These are phyloP conservation scores for Cacatua alba DNA, from an alignment of 2,113 vertebrate genomes.

Conservation along the genomic window DNA sequence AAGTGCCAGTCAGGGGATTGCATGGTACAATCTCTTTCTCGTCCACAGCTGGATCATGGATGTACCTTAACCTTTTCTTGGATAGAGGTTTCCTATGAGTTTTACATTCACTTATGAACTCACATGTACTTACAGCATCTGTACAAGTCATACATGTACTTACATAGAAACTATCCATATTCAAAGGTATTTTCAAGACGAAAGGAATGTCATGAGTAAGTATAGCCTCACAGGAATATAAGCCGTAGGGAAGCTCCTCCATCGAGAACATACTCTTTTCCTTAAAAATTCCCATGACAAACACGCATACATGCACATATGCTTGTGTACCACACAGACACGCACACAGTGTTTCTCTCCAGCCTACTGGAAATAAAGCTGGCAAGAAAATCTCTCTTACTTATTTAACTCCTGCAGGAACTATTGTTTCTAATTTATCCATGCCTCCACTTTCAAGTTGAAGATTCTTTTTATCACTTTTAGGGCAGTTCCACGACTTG, in stretches of 20 bases:
- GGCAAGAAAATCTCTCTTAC: background rate
- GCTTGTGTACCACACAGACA: fast-evolving
- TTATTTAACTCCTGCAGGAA: background rate
- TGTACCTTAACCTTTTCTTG: background rate
- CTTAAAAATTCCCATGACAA: background rate
- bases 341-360: background rate
- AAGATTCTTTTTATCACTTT: background rate
- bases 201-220: background rate
- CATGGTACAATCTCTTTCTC: background rate
- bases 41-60: background rate
- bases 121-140: fast-evolving
- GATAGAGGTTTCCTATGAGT: background rate
- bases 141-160: background rate
- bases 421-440: background rate
- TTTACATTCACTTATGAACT: background rate
- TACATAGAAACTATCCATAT: background rate
- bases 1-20: background rate
- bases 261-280: background rate
- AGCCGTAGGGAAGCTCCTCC: background rate
- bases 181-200: background rate
- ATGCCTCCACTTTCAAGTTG: background rate
- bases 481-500: background rate
- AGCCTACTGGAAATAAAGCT: background rate
- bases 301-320: background rate
- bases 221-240: background rate